Evolutionary conservation across 1,140 invertebrate genomes (phyloP), one percentile per base, ranked within the genome.

Genomic region (Microplitis demolitor): DNA sequence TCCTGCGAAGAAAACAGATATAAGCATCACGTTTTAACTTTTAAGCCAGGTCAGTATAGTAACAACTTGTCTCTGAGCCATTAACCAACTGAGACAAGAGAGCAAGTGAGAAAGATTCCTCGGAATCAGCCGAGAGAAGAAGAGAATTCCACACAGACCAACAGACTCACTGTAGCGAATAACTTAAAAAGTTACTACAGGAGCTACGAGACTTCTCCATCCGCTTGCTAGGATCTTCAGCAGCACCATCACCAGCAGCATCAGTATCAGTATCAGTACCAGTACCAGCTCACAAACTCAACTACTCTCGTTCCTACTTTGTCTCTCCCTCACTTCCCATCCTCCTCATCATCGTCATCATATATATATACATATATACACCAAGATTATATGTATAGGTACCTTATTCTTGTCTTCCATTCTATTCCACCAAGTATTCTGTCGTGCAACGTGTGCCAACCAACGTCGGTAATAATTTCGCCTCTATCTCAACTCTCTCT

Each of bases 401-500:
- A 51, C 45, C 45, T 24, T 50, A 50, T 14, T n/a, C 45, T 45
- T 50, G 39, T 64, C 4, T 24, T 31, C 45, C 8, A 16, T 50
- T 50, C 14, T 51, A 50, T 64, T 50, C 39, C 45, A n/a, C 24
- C 37, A 37, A 14, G 39, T 51, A 50, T 64, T 50, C 39, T 64
- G 37, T 50, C 37, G 62, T 45, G 39, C 14, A 45, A 50, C 37
- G 37, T 64, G 39, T 64, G 33, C 33, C 62, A 69, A 51, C 50
- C 58, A 69, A 56, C 13, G 60, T 69, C 34, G 66, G 58, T 73
- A 73, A 73, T 73, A 69, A 69, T 62, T 69, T 73, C 69, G 56
- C 63, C 67, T 71, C 69, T 71, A 71, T 71, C 69, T 71, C n/a
- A 31, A 34, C 33, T 45, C 39, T 45, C 39, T 45, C 24, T 24